A percentile compares a stretch with the other conserved stretches of the same genome.
Conservation (phyloP, 1,140 invertebrate species). For the Drosophila mojavensis region DNA sequence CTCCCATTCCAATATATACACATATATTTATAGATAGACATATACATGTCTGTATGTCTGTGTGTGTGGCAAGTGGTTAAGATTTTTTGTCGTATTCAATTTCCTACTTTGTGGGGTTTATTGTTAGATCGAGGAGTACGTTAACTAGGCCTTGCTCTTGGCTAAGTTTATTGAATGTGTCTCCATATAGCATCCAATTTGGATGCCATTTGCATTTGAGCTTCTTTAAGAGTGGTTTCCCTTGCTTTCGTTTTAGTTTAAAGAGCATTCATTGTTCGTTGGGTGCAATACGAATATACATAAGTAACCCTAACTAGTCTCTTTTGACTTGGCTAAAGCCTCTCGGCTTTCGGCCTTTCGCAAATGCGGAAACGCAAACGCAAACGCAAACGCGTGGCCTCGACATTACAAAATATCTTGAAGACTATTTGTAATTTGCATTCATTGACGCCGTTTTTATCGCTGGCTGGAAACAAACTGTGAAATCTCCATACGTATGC, state of each 20-base stretch:
- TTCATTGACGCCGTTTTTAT: conserved; percentile 78
- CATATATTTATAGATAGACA: not conserved
- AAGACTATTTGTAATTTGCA: conserved; percentile 77
- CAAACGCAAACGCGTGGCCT: conserved; percentile 53
- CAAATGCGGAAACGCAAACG: conserved; percentile 9
- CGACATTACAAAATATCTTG: conserved; percentile 66
- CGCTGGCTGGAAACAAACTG: conserved; percentile 61
- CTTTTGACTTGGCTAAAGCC: conserved; percentile 55
- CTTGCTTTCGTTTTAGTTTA: not conserved
- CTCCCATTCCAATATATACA: too few relatives aligned
- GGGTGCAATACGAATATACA: not conserved
- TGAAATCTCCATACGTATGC: conserved; percentile 53
- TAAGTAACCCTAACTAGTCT: conserved; percentile 37
- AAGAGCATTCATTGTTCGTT: conserved; percentile 9
- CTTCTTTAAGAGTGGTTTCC: not conserved
- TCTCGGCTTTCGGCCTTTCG: conserved; percentile 56
- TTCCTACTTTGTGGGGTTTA: conserved; percentile 62
- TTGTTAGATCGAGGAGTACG: conserved; percentile 34
- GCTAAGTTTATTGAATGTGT: not conserved
- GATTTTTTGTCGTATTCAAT: conserved; percentile 80
- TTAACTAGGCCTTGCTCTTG: conserved; percentile 26
- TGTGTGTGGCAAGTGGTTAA: conserved; percentile 60
- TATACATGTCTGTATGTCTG: conserved; percentile 3
- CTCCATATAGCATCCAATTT: not conserved
- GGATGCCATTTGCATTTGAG: not conserved